Evolutionary conservation across 2,888 invertebrate species (phyloP), one percentile per base, ranked within the genome.

Genomic region (Teinopalpus imperialis): DNA sequence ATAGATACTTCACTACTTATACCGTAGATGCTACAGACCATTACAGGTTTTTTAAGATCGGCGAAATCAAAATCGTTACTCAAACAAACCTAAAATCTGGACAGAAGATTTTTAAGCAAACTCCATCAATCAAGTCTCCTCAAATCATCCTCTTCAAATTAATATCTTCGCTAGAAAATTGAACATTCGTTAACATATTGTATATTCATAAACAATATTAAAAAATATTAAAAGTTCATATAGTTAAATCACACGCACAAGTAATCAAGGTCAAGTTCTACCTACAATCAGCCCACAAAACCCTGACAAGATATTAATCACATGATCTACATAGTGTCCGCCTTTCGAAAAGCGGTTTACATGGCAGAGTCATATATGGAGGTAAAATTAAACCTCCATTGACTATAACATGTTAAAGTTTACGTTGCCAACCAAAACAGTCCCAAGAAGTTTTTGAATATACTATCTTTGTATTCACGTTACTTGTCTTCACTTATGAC

Each of bases 261-360:
- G 27, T 21, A 14, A 21, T 31, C 40, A 46, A 34, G 45, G 45
- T 40, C 45, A 24, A 26, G 31, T 9, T 29, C 45, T 32, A 14
- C 40, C 45, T 40, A 40, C 40, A 18, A 29, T 23, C 45, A 23
- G 14, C 45, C 45, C 40, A 46, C 45, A 23, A 40, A 45, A 40
- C 40, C 40, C 34, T 40, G 45, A 35, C 40, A 14, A 42, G 29
- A 12, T 32, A 10, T 24, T 34, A 21, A 34, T 40, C 40, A 26
- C 20, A 24, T 44, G 31, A 34, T 32, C 39, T 34, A 40, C 29
- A 34, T 35, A 29, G 45, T 23, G 34, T 46, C 40, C 45, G 45
- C 45, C 45, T 46, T 46, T 46, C 45, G 18, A 40, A 46, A 46
- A 27, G 32, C 26, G 13, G 39, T 29, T 46, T 21, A 23, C 26